Base-by-base conservation (phyloP, 2,888 invertebrate genomes). In the Azorinus chamasolen region DNA sequence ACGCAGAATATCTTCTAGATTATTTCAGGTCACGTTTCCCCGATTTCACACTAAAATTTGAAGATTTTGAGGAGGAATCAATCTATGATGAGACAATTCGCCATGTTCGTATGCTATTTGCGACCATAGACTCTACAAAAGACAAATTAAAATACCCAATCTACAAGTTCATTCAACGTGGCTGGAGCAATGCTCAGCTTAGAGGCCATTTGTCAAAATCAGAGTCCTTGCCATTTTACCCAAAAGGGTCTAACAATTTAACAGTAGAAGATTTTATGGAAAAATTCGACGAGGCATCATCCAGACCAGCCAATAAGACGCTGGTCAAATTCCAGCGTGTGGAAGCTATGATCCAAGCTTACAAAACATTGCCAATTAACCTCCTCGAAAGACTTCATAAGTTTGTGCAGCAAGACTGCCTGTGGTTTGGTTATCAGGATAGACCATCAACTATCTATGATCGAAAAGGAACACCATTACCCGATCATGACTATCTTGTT, bases 141-240 rank as follows among this genome's bases (percentile, higher is more conserved):
- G 70, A 64, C 10, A 83, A 83, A 39, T 54, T 53, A 46, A 84
- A 85, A 58, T 71, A 72, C 41, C 69, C 85, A 16, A 79, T 85
- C 57, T 64, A 83, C 37, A 77, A 83, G 10, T 76, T 83, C 0
- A 53, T 81, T 18, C 24, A 73, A 6, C 41, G 86, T 24, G 69
- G 80, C 0, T 89, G 89, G 89, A 72, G 75, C 27, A 80, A 83
- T 46, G 53, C 87, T 25, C 88, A 89, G 62, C 84, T 87, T 4
- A 64, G 86, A 43, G 89, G 89, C 8, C 62, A 85, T 25, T 27
- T 89, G 1, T 76, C 83, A 3, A 85, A 83, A 48, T 27, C 79
- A 37, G 55, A 74, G 0, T 24, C 58, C 0, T 70, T 86, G n/a
- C 87, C 87, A 8, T 80, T 80, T 54, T 66, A 61, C 20, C 50